These are phyloP conservation scores for Dendrolimus kikuchii DNA, from an alignment of 1,140 invertebrate genomes.

Conservation along the genomic window DNA sequence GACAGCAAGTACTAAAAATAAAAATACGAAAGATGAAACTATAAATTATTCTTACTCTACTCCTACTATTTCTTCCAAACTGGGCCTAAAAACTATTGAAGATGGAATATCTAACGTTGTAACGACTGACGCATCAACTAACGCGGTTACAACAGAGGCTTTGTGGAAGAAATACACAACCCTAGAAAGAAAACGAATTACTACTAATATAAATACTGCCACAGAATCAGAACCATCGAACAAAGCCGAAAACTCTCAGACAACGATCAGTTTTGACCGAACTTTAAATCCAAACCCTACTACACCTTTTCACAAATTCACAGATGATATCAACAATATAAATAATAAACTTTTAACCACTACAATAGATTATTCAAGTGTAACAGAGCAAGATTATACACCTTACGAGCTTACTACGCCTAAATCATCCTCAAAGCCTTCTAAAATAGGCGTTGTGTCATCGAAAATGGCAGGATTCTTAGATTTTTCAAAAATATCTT, in stretches of 20 bases:
- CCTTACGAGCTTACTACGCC: too few relatives aligned
- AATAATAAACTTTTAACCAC: constrained; percentile 27
- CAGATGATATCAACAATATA: not conserved
- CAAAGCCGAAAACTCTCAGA: constrained; percentile 18
- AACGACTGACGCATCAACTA: not conserved
- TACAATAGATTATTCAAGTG: constrained; percentile 1
- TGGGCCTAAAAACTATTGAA: too few relatives aligned
- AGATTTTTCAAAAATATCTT: constrained; percentile 33
- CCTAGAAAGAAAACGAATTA: constrained; percentile 35
- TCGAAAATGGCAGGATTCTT: constrained; percentile 51
- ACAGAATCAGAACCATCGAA: constrained; percentile 12
- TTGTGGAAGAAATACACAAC: constrained; percentile 43
- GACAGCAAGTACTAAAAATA: not conserved
- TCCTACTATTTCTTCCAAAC: too few relatives aligned
- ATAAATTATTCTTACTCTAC: not conserved
- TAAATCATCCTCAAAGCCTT: too few relatives aligned
- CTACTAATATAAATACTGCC: constrained; percentile 8
- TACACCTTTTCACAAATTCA: constrained; percentile 33
- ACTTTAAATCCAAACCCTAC: constrained; percentile 26
- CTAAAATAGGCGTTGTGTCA: constrained; percentile 27
- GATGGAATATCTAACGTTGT: too few relatives aligned
- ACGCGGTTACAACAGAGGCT: constrained; percentile 8
- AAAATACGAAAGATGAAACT: not conserved
- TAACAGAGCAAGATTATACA: too few relatives aligned
- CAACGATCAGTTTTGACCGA: constrained; percentile 27